Evolutionary conservation across 1,140 invertebrate genomes (phyloP), one percentile per base, ranked within the genome.

Genomic region (Drepana arcuata): DNA sequence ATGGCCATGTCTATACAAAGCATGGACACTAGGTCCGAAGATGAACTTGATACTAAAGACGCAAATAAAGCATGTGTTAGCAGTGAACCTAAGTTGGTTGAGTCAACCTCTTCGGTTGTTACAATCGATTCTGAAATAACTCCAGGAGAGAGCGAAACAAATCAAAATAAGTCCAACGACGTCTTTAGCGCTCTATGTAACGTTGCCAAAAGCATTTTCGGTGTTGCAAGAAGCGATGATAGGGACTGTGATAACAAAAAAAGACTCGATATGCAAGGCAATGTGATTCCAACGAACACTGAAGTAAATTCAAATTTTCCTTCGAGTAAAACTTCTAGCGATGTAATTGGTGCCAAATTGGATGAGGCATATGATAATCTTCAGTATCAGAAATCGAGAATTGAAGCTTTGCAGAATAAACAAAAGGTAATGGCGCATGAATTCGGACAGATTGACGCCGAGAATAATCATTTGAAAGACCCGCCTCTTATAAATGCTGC

Each of bases 1-100:
- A 75, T 75, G 69, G 69, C 70, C 1, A 78, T 78, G 71, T 75
- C 72, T 1, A 70, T 73, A 36, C 65, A 68, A 25, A 74, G 68
- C 28, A 25, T 49, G n/a, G 68, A 70, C 31, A 46, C 47, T 11
- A 66, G 58, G 47, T 66, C 61, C 1, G 68, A 72, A 6, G 61
- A 63, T 21, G 55, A 57, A 32, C 16, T 49, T 16, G 39, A 46
- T 16, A 48, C 25, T 34, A 42, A 50, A 24, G 45, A 51, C 29
- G 41, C 41, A 37, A 35, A 48, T 28, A 39, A 62, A 25, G 10
- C 40, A 4, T 24, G 15, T 5, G 23, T 38, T 30, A 48, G 25
- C 24, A 21, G 43, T 42, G 30, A 29, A 35, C 16, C 39, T 12
- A 31, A 41, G n/a, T 34, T 5, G 9, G 18, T 9, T 5, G 18